Evolutionary conservation across 2,113 vertebrate genomes (phyloP).

Genomic region (Eurystomus gularis): DNA sequence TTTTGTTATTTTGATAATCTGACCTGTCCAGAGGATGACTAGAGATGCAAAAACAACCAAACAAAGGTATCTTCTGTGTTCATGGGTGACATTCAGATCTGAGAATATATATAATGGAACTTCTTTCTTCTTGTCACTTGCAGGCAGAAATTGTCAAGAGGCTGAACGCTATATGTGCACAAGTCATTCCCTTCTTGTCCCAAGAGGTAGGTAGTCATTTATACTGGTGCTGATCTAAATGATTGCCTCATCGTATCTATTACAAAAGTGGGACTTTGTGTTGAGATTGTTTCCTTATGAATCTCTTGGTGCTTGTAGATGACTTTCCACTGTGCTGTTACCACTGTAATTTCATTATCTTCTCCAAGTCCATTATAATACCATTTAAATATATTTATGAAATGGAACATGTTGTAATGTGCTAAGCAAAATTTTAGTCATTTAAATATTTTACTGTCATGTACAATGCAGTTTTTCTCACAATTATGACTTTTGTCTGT

Average conservation of each 20-base stretch:
- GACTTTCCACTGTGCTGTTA: slow-evolving; percentile 15
- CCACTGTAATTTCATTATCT: slow-evolving; percentile 14
- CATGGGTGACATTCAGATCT: neutral
- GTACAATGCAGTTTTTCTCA: slow-evolving; percentile 4
- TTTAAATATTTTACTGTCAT: slow-evolving; percentile 48
- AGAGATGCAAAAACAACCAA: neutral
- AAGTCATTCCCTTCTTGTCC: slow-evolving; percentile 97
- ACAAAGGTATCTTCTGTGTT: slow-evolving; percentile 10
- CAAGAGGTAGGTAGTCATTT: slow-evolving; percentile 86
- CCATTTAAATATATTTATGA: slow-evolving; percentile 41
- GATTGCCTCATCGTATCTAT: slow-evolving; percentile 8
- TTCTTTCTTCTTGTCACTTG: slow-evolving; percentile 67
- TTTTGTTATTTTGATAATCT: neutral
- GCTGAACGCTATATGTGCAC: slow-evolving; percentile 96
- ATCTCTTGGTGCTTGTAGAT: slow-evolving; percentile 33
- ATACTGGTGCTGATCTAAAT: neutral
- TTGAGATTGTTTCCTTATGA: neutral
- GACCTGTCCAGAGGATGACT: neutral
- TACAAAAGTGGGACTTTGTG: neutral
- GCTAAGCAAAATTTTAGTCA: slow-evolving; percentile 34
- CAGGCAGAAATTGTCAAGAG: slow-evolving; percentile 97
- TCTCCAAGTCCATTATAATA: slow-evolving; percentile 10
- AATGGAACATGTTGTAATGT: slow-evolving; percentile 23
- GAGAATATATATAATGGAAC: slow-evolving; percentile 53
- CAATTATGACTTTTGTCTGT: slow-evolving; percentile 18